phyloP scores from a whole-genome alignment of 2,888 invertebrate species.

The Meteorus colon region DNA sequence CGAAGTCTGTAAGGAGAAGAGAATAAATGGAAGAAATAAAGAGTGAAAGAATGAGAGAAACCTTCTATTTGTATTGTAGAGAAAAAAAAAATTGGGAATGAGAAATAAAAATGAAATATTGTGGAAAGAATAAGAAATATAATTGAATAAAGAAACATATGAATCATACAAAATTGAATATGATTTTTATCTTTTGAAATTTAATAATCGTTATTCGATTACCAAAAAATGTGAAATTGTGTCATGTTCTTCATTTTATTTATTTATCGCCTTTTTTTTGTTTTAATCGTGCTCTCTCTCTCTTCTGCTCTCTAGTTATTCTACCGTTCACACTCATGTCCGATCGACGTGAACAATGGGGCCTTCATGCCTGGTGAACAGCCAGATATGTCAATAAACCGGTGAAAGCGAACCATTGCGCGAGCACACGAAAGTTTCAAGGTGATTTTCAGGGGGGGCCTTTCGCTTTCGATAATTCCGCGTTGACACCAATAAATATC shows the following conservation, averaged over 20 bases:
- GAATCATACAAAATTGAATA: neutral
- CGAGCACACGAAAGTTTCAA: slow-evolving; percentile 37
- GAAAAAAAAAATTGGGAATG: neutral
- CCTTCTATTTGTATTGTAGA: neutral
- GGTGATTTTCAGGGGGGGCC: slow-evolving; percentile 29
- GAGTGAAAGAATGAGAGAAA: slow-evolving; percentile 1
- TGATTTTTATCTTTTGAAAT: neutral
- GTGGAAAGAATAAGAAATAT: neutral
- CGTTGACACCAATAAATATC: slow-evolving; percentile 29
- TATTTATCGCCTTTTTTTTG: neutral
- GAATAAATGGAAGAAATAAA: neutral
- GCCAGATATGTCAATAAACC: slow-evolving; percentile 44
- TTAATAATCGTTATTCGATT: neutral
- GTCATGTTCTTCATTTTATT: neutral
- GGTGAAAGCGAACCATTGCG: slow-evolving; percentile 43
- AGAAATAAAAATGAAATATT: neutral
- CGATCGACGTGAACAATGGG: slow-evolving; percentile 34
- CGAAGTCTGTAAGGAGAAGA: neutral
- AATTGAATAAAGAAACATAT: neutral
- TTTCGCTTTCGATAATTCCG: slow-evolving; percentile 37
- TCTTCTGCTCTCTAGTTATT: slow-evolving; percentile 10
- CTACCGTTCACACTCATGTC: neutral
- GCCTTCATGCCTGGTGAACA: slow-evolving; percentile 42
- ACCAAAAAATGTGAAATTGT: slow-evolving; percentile 1
- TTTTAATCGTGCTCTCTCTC: neutral